These are phyloP conservation scores for Oscheius sp. DNA, from an alignment of 2,888 invertebrate species.

Conservation along the genomic window DNA sequence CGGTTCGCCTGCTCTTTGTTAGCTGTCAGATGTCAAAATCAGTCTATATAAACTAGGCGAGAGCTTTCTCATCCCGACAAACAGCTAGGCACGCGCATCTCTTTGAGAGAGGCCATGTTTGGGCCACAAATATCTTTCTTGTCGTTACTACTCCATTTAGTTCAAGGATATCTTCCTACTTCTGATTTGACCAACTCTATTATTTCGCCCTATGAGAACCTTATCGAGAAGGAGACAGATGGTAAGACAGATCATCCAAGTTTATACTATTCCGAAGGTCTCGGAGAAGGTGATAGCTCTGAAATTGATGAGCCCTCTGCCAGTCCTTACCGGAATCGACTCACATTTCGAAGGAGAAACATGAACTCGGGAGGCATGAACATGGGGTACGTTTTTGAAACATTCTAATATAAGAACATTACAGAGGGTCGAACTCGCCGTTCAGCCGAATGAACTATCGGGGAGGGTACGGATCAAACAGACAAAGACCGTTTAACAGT, in stretches of 20 bases:
- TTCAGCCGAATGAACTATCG: slow-evolving; percentile 48
- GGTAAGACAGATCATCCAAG: slow-evolving; percentile 15
- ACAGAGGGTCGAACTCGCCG: slow-evolving; percentile 34
- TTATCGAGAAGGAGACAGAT: slow-evolving; percentile 38
- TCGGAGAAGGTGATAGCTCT: slow-evolving; percentile 2
- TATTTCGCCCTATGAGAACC: slow-evolving; percentile 39
- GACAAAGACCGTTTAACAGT: slow-evolving; percentile 22
- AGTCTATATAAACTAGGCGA: slow-evolving; percentile 35
- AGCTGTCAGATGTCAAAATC: slow-evolving; percentile 37
- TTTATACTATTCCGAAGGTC: slow-evolving; percentile 16
- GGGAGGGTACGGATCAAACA: slow-evolving; percentile 47
- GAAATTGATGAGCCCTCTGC: slow-evolving; percentile 39
- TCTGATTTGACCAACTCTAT: slow-evolving; percentile 48
- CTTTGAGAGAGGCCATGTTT: slow-evolving; percentile 15
- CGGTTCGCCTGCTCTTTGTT: slow-evolving; percentile 33
- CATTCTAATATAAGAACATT: not conserved
- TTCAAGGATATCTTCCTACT: slow-evolving; percentile 45
- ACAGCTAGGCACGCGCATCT: slow-evolving; percentile 26
- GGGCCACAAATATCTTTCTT: slow-evolving; percentile 46
- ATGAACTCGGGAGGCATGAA: slow-evolving; percentile 43
- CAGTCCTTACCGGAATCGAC: slow-evolving; percentile 24
- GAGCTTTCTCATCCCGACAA: slow-evolving; percentile 32
- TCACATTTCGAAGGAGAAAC: slow-evolving; percentile 49
- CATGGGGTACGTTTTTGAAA: not conserved
- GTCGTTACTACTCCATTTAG: slow-evolving; percentile 40